Evolutionary conservation across 2,888 invertebrate species (phyloP).

Genomic region (Phlogophora meticulosa): DNA sequence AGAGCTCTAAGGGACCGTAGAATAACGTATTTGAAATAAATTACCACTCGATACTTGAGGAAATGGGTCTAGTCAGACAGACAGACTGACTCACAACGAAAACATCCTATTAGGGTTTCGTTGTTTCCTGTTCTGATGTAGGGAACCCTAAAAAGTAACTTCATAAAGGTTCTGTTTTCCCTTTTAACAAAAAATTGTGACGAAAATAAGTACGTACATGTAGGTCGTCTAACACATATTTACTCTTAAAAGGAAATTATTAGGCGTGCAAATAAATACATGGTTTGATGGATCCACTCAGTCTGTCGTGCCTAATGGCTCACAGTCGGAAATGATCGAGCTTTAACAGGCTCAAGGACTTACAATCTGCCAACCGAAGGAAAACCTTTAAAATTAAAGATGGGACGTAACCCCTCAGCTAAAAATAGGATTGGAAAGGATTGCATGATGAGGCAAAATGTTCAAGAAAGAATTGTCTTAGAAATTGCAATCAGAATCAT

Average conservation of each 20-base stretch:
- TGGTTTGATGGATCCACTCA: conserved; percentile 41
- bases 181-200: background rate
- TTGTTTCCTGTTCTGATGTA: too few relatives aligned
- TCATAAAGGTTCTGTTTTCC: too few relatives aligned
- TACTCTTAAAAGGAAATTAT: conserved; percentile 8
- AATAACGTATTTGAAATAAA: too few relatives aligned
- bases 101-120: too few relatives aligned
- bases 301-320: conserved; percentile 24
- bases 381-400: conserved; percentile 50
- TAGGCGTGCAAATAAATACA: conserved; percentile 8
- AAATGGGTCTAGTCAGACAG: too few relatives aligned
- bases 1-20: too few relatives aligned
- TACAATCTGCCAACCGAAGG: conserved; percentile 30
- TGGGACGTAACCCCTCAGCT: background rate
- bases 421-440: conserved; percentile 38
- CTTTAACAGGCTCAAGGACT: conserved; percentile 36
- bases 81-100: too few relatives aligned
- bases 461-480: background rate
- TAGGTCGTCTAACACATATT: background rate
- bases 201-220: background rate
- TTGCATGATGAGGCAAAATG: conserved; percentile 20
- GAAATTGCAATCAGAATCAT: conserved; percentile 5
- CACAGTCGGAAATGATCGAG: conserved; percentile 39
- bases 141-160: too few relatives aligned
- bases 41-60: too few relatives aligned